These are phyloP conservation scores for Lathronympha strigana DNA, from an alignment of 2,888 invertebrate species.

Conservation along the genomic window DNA sequence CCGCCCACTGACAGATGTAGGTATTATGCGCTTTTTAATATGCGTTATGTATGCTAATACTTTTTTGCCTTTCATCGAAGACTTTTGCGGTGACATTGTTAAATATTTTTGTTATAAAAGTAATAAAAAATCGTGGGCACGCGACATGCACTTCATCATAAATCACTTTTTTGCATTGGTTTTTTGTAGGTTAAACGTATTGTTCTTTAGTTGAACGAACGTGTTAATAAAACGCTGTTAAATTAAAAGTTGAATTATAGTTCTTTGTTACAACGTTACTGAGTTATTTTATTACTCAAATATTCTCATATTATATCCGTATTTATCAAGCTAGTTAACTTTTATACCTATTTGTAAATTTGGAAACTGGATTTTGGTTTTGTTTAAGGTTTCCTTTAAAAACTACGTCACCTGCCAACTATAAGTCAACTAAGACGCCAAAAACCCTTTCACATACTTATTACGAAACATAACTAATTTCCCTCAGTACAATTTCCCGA, in stretches of 20 bases:
- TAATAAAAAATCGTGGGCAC: conserved; percentile 74
- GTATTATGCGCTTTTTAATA: conserved; percentile 60
- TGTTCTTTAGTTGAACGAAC: conserved; percentile 10
- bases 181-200: not conserved
- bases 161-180: conserved; percentile 46
- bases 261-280: not conserved
- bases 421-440: conserved; percentile 24
- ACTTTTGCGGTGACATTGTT: conserved; percentile 52
- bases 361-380: too few relatives aligned
- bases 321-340: too few relatives aligned
- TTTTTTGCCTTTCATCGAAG: conserved; percentile 60
- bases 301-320: too few relatives aligned
- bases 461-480: conserved; percentile 61
- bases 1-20: conserved; percentile 75
- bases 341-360: too few relatives aligned
- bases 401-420: conserved; percentile 7
- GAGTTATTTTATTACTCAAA: too few relatives aligned
- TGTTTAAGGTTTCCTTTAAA: not conserved
- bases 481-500: conserved; percentile 52
- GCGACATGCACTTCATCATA: conserved; percentile 58
- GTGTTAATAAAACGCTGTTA: conserved; percentile 17
- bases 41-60: conserved; percentile 72
- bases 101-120: conserved; percentile 60
- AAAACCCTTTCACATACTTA: conserved; percentile 50
- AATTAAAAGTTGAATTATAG: not conserved